These are phyloP conservation scores for Andrena dorsata DNA, from an alignment of 2,888 invertebrate species.

Conservation along the genomic window DNA sequence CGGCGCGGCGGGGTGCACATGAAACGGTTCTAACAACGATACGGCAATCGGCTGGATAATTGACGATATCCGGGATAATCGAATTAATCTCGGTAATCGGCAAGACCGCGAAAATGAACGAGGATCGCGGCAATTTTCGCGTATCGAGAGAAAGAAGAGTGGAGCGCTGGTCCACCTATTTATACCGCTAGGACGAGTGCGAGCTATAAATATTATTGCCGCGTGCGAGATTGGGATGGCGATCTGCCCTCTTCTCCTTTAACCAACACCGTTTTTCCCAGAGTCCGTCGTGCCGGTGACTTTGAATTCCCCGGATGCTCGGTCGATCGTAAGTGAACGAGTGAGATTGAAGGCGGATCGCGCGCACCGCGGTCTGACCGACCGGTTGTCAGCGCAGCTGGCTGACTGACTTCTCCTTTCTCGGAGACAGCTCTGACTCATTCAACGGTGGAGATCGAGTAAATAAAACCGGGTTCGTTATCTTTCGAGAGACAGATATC, in stretches of 20 bases:
- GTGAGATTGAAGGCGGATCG: background rate
- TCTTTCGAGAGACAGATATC: conserved; percentile 59
- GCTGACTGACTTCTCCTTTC: conserved; percentile 73
- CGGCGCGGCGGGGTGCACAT: background rate
- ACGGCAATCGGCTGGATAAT: conserved; percentile 45
- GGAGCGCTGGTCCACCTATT: conserved; percentile 11
- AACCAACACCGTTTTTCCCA: background rate
- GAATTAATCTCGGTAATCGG: conserved; percentile 42
- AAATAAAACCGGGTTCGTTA: conserved; percentile 69
- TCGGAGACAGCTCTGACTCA: conserved; percentile 78
- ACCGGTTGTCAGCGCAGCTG: background rate
- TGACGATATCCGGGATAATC: conserved; percentile 11
- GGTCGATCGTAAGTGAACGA: conserved; percentile 14
- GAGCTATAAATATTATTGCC: conserved; percentile 37
- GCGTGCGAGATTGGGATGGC: conserved; percentile 12
- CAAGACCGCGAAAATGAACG: background rate
- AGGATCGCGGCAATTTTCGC: too few species aligned
- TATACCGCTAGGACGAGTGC: background rate
- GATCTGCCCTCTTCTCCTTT: conserved; percentile 29
- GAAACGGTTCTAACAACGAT: conserved; percentile 21
- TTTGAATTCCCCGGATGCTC: background rate
- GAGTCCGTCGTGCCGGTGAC: background rate
- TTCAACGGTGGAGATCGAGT: conserved; percentile 63
- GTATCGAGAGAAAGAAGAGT: too few species aligned
- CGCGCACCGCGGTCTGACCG: background rate